Evolutionary conservation across 2,888 invertebrate species (phyloP), one percentile per base, ranked within the genome.

Genomic region (Torymus aiolomorphi): DNA sequence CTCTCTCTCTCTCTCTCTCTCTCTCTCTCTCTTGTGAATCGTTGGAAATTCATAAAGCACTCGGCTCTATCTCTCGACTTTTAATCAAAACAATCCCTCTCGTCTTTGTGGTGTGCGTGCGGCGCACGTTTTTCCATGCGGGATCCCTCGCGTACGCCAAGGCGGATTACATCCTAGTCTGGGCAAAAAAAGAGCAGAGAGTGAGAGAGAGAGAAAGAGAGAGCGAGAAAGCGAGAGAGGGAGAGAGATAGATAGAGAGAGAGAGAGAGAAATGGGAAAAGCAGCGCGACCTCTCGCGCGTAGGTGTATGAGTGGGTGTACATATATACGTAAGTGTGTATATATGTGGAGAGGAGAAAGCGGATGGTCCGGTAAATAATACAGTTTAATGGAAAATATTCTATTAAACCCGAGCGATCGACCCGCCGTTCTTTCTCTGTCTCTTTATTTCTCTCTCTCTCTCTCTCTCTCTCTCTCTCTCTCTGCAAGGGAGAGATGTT

Each of bases 391-490:
- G 31, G 31, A 31, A 31, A 31, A 31, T 31, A 31, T 31, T 31
- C 31, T 31, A 31, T 31, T 31, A 31, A 31, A 31, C 1, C 31
- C 31, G 31, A 3, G 31, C 31, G 31, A 31, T 31, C 31, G 31
- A 31, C 3, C 31, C 3, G 8, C 8, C 31, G 49, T 59, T 71
- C 59, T 59, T 31, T 31, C 8, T 65, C 49, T 65, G 3, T 65
- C 49, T 42, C 42, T n/a, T 10, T 65, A 2, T 65, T 4, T 42
- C 49, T n/a, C 49, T 49, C 49, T 65, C 49, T 49, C 63, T 65
- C 63, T 49, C 49, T 65, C 63, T 65, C 63, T 65, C 49, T 49
- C 63, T 63, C 61, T 61, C 61, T 61, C 61, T 61, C 31, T 16
- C 59, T 16, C 59, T 20, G 0, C 18, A 61, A 61, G 16, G 24